These are phyloP conservation scores for Drosophila mercatorum DNA, from an alignment of 2,888 invertebrate species.

Conservation along the genomic window DNA sequence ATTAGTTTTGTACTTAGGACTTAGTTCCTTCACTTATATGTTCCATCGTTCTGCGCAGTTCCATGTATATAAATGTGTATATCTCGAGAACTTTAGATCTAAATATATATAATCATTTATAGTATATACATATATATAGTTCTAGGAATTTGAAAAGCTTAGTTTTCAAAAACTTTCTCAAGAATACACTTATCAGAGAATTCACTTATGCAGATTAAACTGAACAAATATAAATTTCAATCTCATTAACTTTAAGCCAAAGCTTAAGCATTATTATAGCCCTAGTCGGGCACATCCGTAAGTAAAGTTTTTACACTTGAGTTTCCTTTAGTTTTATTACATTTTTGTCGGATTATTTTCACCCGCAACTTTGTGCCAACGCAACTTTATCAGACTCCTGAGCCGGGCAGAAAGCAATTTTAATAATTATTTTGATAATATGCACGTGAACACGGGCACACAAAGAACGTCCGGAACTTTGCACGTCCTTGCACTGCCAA, in stretches of 20 bases:
- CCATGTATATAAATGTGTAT: no score
- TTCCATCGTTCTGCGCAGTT: no score
- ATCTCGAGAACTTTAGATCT: no score
- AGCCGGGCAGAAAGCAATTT: conserved; percentile 66
- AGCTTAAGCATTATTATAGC: not conserved
- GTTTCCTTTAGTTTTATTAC: conserved; percentile 3
- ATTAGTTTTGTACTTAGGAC: not conserved
- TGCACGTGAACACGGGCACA: conserved; percentile 33
- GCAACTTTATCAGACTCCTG: conserved; percentile 32
- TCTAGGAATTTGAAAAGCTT: no score
- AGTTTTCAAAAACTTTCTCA: no score
- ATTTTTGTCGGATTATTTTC: conserved; percentile 2
- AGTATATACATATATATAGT: no score
- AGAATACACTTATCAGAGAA: not conserved
- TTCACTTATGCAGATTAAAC: not conserved
- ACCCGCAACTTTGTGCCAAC: conserved; percentile 14
- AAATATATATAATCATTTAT: no score
- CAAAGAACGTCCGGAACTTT: conserved; percentile 29
- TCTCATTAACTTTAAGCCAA: not conserved
- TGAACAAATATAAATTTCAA: not conserved
- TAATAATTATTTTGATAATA: conserved; percentile 76
- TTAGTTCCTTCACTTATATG: no score
- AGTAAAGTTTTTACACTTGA: not conserved
- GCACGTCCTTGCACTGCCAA: conserved; percentile 31
- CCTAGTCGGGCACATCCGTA: not conserved